Percentiles rank a stretch among this genome's conserved stretches.
phyloP scores from a whole-genome alignment of 2,888 invertebrate species.

The Agrochola circellaris region DNA sequence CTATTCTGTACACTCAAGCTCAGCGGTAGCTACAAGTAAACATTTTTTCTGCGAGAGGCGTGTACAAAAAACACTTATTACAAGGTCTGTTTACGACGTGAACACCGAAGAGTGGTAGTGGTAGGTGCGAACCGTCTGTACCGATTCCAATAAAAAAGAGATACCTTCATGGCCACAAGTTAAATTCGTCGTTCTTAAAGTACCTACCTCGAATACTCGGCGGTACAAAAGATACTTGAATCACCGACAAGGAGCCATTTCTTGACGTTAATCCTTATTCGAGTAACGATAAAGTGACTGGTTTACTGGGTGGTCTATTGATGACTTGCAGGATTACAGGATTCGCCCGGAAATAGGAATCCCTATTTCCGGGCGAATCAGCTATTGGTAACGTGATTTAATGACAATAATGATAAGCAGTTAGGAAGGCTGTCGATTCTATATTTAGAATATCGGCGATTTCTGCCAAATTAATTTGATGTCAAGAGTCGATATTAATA shows the following conservation, averaged over 20 bases:
- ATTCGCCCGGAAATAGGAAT: slow-evolving; percentile 9
- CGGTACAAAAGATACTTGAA: slow-evolving; percentile 47
- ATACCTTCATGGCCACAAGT: slow-evolving; percentile 50
- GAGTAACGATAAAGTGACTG: slow-evolving; percentile 50
- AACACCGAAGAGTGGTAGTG: slow-evolving; percentile 40
- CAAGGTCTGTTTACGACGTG: slow-evolving; percentile 58
- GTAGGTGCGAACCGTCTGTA: slow-evolving; percentile 41
- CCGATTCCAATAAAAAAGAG: slow-evolving; percentile 52
- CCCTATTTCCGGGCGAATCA: neutral
- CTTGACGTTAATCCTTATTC: slow-evolving; percentile 67
- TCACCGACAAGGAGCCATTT: slow-evolving; percentile 58
- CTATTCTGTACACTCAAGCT: slow-evolving; percentile 32
- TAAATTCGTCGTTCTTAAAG: slow-evolving; percentile 56
- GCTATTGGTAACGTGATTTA: slow-evolving; percentile 22
- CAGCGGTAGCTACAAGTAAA: slow-evolving; percentile 49
- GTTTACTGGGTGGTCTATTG: slow-evolving; percentile 68
- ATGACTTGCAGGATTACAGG: slow-evolving; percentile 43
- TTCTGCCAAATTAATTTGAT: neutral
- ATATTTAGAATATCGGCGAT: neutral
- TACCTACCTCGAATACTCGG: slow-evolving; percentile 50
- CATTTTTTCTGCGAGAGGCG: slow-evolving; percentile 45
- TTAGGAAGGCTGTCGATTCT: neutral
- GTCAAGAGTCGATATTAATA: neutral
- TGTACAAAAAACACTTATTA: slow-evolving; percentile 55
- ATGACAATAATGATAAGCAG: slow-evolving; percentile 14